Evolutionary conservation across 2,888 invertebrate genomes (phyloP), one percentile per base, ranked within the genome.

Genomic region (Acrobasis consociella): DNA sequence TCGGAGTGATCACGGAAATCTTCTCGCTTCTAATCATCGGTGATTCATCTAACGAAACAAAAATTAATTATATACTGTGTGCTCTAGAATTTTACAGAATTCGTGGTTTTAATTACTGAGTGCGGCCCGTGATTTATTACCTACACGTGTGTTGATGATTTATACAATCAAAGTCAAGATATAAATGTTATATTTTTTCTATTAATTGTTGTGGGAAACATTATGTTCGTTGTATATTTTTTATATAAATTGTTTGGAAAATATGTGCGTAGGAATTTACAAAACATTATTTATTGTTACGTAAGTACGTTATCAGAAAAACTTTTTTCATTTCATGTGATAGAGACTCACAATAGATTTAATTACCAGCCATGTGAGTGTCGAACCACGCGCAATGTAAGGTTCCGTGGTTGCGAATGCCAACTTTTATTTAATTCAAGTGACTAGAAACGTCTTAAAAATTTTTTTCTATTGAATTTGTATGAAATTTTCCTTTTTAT

Each of bases 11-110:
- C 85, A 82, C 80, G 82, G 79, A 76, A 75, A 80, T 81, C 80
- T 74, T 74, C 77, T 74, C 80, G 71, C 80, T 79, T 80, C 85
- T 87, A 90, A 91, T 89, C 89, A 89, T 85, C 86, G 83, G 85
- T 86, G 88, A 90, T 91, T 88, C 91, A 89, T 91, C 89, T 89
- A 85, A 87, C 80, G 81, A 87, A 88, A 90, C 75, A 78, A 85
- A 85, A 89, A 89, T 88, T 92, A 92, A 92, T 92, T 90, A 91
- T 87, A 91, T 74, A 83, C 82, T 80, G 71, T 82, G 80, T 79
- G 83, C 82, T 81, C 78, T 42, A 83, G 46, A 86, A 88, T 83
- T 83, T 87, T 86, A 85, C 84, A 81, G 82, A 83, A 85, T 85
- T 85, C 82, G 78, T 85, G 80, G 76, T 87, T 91, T 91, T 92